These are phyloP conservation scores for Sternarchorhynchus goeldii DNA, from an alignment of 2,797 vertebrate species.

Conservation along the genomic window DNA sequence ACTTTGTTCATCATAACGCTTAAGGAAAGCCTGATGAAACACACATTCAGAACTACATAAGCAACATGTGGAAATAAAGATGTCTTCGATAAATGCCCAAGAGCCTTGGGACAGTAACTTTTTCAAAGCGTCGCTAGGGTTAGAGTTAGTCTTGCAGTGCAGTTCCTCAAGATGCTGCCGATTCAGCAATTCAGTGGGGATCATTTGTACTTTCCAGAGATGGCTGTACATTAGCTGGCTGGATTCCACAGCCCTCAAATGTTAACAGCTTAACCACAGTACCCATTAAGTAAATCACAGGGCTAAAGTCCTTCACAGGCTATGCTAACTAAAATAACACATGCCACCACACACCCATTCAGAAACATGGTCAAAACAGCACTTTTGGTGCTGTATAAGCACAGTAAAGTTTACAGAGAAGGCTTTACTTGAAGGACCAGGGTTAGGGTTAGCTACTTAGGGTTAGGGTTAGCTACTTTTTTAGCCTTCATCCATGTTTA, in stretches of 20 bases:
- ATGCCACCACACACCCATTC: background rate
- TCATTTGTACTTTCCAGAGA: slow-evolving; percentile 13
- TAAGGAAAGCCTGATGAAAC: background rate
- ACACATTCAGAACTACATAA: background rate
- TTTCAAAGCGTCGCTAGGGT: slow-evolving; percentile 12
- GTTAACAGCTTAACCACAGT: slow-evolving; percentile 34
- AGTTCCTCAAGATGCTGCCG: background rate
- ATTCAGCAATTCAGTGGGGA: slow-evolving; percentile 4
- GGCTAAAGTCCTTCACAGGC: slow-evolving; percentile 6
- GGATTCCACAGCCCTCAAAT: slow-evolving; percentile 2
- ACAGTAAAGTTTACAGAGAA: too few species aligned
- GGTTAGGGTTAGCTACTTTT: too few species aligned
- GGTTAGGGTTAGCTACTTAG: too few species aligned
- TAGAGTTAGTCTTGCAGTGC: background rate
- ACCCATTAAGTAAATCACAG: slow-evolving; percentile 22
- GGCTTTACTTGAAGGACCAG: background rate
- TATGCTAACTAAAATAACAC: slow-evolving; percentile 9
- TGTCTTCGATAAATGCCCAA: background rate
- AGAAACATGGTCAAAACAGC: background rate
- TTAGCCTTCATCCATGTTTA: background rate
- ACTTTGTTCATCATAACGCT: background rate
- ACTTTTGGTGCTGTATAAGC: too few species aligned
- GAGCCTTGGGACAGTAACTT: slow-evolving; percentile 2
- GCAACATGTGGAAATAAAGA: background rate
- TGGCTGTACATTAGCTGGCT: slow-evolving; percentile 23